phyloP scores from a whole-genome alignment of 2,888 invertebrate genomes.

The Disparrhopalites patrizii region DNA sequence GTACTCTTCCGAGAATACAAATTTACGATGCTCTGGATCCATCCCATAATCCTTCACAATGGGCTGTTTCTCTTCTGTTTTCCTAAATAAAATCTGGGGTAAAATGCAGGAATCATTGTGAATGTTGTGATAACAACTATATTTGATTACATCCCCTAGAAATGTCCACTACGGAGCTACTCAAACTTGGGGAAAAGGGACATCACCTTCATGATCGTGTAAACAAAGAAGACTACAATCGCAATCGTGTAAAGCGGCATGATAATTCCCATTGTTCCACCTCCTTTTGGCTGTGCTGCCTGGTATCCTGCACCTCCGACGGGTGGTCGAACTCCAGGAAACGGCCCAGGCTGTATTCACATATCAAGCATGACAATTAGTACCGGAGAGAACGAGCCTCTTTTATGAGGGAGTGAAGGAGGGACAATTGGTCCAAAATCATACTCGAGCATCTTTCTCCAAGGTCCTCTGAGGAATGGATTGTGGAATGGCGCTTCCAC shows the following conservation, averaged over 20 bases:
- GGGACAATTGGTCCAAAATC: no score
- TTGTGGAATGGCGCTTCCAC: constrained; percentile 68
- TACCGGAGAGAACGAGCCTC: no score
- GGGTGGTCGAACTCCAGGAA: constrained; percentile 79
- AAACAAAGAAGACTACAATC: constrained; percentile 92
- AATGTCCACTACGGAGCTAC: no score
- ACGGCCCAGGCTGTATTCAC: constrained; percentile 54
- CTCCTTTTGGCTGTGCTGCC: constrained; percentile 64
- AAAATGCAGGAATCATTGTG: no score
- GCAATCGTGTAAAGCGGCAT: constrained; percentile 96
- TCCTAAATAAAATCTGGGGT: constrained; percentile 60
- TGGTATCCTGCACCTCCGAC: constrained; percentile 78
- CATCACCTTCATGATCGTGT: constrained; percentile 86
- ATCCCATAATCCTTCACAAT: constrained; percentile 51
- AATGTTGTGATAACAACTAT: no score
- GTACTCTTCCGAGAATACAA: constrained; percentile 54
- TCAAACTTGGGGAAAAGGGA: no score
- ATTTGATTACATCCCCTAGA: no score
- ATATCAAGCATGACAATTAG: no score
- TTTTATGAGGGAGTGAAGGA: no score
- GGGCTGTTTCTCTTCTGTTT: constrained; percentile 53
- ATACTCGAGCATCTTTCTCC: constrained; percentile 61
- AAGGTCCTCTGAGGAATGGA: constrained; percentile 41
- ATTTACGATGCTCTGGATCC: constrained; percentile 62
- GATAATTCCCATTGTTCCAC: constrained; percentile 64